A percentile compares a stretch with the other conserved stretches of the same genome.
Conservation (phyloP, 2,888 invertebrate genomes). For the Enchytraeus crypticus region DNA sequence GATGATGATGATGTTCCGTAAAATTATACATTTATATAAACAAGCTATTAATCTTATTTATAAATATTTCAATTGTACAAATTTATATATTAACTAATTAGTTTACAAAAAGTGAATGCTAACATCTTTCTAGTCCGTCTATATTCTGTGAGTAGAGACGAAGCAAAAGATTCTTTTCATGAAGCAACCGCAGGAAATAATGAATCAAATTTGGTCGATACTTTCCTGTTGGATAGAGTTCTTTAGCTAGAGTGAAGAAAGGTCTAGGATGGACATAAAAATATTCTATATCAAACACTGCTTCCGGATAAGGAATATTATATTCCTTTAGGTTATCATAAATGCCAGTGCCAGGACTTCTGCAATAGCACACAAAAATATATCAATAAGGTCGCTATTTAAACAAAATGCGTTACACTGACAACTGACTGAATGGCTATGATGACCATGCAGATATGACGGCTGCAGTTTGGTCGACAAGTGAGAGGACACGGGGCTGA, state of each 20-base stretch:
- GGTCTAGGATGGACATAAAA: slow-evolving; percentile 77
- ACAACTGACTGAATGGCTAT: no score
- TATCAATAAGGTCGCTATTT: no score
- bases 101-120: slow-evolving; percentile 22
- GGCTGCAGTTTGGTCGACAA: no score
- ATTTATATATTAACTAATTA: not conserved
- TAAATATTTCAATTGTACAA: no score
- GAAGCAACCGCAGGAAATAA: slow-evolving; percentile 47
- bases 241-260: slow-evolving; percentile 81
- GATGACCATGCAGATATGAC: no score
- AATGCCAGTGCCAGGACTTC: slow-evolving; percentile 81
- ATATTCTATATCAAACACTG: slow-evolving; percentile 81
- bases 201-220: slow-evolving; percentile 50
- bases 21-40: no score
- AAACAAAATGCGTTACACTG: no score
- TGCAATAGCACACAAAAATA: no score
- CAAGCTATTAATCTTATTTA: no score
- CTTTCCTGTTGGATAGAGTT: slow-evolving; percentile 69
- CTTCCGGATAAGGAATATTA: slow-evolving; percentile 79
- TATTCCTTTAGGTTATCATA: slow-evolving; percentile 86
- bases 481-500: no score
- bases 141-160: slow-evolving; percentile 52
- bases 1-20: no score
- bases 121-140: slow-evolving; percentile 50
- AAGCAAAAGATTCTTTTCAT: slow-evolving; percentile 47